These are phyloP conservation scores for Elegia similella DNA, from an alignment of 2,888 invertebrate genomes.

Conservation along the genomic window DNA sequence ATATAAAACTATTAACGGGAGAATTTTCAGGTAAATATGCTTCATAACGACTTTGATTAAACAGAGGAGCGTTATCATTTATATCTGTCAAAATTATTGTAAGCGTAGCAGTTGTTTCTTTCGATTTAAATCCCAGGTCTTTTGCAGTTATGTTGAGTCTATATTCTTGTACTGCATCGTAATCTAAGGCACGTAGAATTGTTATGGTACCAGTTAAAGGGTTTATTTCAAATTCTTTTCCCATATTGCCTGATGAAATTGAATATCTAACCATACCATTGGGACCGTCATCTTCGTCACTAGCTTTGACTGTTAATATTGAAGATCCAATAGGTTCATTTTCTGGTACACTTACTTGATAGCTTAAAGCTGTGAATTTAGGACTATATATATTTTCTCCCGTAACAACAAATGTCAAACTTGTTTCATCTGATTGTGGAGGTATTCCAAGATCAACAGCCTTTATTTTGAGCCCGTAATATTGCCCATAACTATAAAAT, in stretches of 20 bases:
- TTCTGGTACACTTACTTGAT: conserved; percentile 95
- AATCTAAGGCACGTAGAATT: conserved; percentile 91
- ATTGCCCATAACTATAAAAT: conserved; percentile 81
- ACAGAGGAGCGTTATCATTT: conserved; percentile 95
- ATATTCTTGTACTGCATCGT: conserved; percentile 92
- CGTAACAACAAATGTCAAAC: conserved; percentile 89
- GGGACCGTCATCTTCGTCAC: conserved; percentile 92
- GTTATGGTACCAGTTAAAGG: conserved; percentile 89
- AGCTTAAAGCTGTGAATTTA: conserved; percentile 90
- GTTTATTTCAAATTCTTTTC: conserved; percentile 90
- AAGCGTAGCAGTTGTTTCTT: conserved; percentile 88
- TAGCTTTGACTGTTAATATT: conserved; percentile 91
- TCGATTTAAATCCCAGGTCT: conserved; percentile 92
- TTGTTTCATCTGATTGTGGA: conserved; percentile 89
- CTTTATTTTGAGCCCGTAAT: conserved; percentile 85
- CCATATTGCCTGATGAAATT: conserved; percentile 91
- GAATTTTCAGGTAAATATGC: conserved; percentile 93
- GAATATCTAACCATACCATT: conserved; percentile 94
- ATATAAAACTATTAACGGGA: conserved; percentile 87
- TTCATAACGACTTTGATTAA: conserved; percentile 88
- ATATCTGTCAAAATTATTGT: conserved; percentile 95
- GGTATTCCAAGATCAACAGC: conserved; percentile 95
- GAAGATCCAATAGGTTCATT: conserved; percentile 93
- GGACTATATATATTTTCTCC: conserved; percentile 92
- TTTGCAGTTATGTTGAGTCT: conserved; percentile 92